These are phyloP conservation scores for Diorhabda sublineata DNA, from an alignment of 1,140 invertebrate genomes.

Conservation along the genomic window DNA sequence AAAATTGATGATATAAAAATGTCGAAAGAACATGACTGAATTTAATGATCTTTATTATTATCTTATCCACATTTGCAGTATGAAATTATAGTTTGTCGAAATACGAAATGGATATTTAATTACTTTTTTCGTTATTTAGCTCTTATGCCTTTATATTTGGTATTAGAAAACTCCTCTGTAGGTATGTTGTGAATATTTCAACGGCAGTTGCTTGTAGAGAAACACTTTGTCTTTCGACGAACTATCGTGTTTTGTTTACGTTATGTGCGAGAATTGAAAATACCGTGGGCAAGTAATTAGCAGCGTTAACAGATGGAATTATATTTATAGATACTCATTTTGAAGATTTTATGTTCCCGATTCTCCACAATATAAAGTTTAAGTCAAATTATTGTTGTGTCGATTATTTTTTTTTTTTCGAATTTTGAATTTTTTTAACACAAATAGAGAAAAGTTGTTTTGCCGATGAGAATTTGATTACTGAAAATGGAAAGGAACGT, in stretches of 20 bases:
- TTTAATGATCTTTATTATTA: too few relatives aligned
- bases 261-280: constrained; percentile 24
- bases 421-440: constrained; percentile 5
- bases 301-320: constrained; percentile 28
- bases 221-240: constrained; percentile 16
- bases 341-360: neutral
- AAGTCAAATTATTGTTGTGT: too few relatives aligned
- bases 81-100: too few relatives aligned
- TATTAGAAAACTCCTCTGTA: too few relatives aligned
- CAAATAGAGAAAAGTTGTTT: neutral
- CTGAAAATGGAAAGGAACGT: neutral
- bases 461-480: neutral
- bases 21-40: too few relatives aligned
- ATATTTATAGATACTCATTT: constrained; percentile 16
- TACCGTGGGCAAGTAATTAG: constrained; percentile 31
- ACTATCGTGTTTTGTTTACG: constrained; percentile 7
- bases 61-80: too few relatives aligned
- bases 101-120: too few relatives aligned
- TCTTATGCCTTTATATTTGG: too few relatives aligned
- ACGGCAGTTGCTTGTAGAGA: constrained; percentile 1
- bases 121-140: too few relatives aligned
- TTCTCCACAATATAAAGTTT: too few relatives aligned
- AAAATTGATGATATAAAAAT: too few relatives aligned
- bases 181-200: constrained; percentile 15
- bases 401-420: neutral